phyloP scores from a whole-genome alignment of 2,888 invertebrate species.

The Gonocerus acuteangulatus region DNA sequence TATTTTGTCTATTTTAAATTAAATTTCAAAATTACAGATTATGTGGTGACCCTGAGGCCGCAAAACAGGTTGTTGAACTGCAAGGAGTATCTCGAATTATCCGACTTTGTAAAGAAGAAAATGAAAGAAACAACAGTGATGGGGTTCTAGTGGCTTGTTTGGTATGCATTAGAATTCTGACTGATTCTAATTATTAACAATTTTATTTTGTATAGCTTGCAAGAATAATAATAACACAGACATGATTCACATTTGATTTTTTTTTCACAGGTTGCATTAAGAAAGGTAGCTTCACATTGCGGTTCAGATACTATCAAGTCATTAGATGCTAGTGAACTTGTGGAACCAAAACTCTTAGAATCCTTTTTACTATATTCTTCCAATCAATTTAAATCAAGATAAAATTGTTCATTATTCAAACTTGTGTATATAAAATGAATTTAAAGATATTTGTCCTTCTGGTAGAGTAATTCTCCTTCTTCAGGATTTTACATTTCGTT shows the following conservation, averaged over 20 bases:
- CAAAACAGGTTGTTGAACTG: constrained; percentile 59
- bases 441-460: constrained; percentile 1
- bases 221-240: not conserved
- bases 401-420: no score
- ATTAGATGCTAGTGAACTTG: constrained; percentile 62
- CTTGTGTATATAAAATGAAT: not conserved
- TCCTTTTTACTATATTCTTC: constrained; percentile 71
- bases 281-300: constrained; percentile 54
- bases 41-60: constrained; percentile 59
- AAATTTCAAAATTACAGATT: constrained; percentile 53
- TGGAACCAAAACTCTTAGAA: constrained; percentile 67
- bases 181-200: constrained; percentile 29
- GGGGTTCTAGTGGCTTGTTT: constrained; percentile 59
- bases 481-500: no score
- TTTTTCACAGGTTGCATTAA: constrained; percentile 51
- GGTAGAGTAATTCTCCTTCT: no score
- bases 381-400: constrained; percentile 54
- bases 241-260: not conserved
- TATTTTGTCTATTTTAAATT: no score
- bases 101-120: constrained; percentile 58
- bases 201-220: no score
- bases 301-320: constrained; percentile 49
- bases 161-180: constrained; percentile 44
- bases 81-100: constrained; percentile 60
- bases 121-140: constrained; percentile 56